Conservation (phyloP, 2,888 invertebrate genomes). For the Ethmia dodecea region DNA sequence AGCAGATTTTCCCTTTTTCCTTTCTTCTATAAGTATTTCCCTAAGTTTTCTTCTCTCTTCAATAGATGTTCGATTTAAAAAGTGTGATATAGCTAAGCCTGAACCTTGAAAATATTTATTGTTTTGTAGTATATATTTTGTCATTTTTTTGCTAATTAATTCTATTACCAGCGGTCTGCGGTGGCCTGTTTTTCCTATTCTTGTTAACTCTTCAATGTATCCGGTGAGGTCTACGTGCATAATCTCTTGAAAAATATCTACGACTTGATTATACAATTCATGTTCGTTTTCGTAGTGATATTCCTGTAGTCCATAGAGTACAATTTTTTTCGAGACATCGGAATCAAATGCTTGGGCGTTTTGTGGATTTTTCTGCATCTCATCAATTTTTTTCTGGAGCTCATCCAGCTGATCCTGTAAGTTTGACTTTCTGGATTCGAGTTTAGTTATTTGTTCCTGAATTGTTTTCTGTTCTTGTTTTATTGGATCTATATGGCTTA, state of each 20-base stretch:
- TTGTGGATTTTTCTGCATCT: too few relatives aligned
- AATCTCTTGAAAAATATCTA: constrained; percentile 1
- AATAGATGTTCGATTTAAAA: background rate
- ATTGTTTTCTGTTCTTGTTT: too few relatives aligned
- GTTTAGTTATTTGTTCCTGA: too few relatives aligned
- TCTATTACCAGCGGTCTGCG: constrained; percentile 13
- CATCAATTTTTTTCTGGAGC: too few relatives aligned
- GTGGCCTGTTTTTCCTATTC: constrained; percentile 3
- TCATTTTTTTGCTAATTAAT: constrained; percentile 5
- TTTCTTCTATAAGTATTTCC: background rate
- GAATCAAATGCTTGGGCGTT: too few relatives aligned
- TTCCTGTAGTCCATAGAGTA: constrained; percentile 6
- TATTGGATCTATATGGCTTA: too few relatives aligned
- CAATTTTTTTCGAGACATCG: constrained; percentile 2
- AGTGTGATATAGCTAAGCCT: constrained; percentile 2
- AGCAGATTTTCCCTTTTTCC: constrained; percentile 8
- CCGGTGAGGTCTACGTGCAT: constrained; percentile 1
- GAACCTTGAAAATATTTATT: background rate
- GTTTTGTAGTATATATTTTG: constrained; percentile 5
- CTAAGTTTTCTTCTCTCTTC: background rate
- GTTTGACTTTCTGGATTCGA: background rate
- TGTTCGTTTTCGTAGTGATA: constrained; percentile 5
- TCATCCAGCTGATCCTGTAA: too few relatives aligned
- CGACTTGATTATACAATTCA: constrained; percentile 4
- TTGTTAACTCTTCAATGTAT: constrained; percentile 6